Evolutionary conservation across 2,113 vertebrate species (phyloP), one percentile per base, ranked within the genome.

Genomic region (Vanacampus margaritifer): DNA sequence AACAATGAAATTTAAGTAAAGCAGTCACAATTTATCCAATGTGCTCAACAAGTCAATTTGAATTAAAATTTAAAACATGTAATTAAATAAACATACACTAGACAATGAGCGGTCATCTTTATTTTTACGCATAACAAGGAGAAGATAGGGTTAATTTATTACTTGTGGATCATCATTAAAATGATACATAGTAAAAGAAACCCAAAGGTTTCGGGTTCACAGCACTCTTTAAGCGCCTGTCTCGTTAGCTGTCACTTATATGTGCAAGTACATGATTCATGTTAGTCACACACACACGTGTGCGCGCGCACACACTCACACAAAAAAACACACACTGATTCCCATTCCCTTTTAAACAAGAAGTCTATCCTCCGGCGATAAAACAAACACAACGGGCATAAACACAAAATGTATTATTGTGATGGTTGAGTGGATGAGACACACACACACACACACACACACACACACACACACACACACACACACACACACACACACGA

Each of bases 241-340:
- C 89, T 91, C 79, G 87, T 91, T 92, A 92, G 84, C 88, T 86
- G 92, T 89, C 91, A 91, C 79, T 58, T 87, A 92, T 91, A 92
- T 89, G 88, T 88, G 89, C 90, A 91, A 90, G 89, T 92, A 90
- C 86, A 90, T 86, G 90, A 91, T 91, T 89, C 89, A 86, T 73
- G 84, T 93, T 93, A 92, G 91, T 90, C 43, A 59, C 73, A 65
- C 53, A 53, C 74, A n/a, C 36, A 59, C 75, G 62, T 58, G 54
- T 62, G 69, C 65, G 64, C 62, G 64, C 43, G 60, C 64, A 54
- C 63, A 50, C 57, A 64, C 67, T 65, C 59, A 66, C 75, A 58
- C 58, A 71, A 74, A 71, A 67, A 73, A 60, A 75, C 56, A 78
- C 67, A 77, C 67, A 58, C 70, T 26, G 24, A 64, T 48, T 35